Percentiles rank a stretch among this genome's conserved stretches.
Evolutionary conservation across 1,140 invertebrate species (phyloP).

Genomic region (Apocrypta bakeri): DNA sequence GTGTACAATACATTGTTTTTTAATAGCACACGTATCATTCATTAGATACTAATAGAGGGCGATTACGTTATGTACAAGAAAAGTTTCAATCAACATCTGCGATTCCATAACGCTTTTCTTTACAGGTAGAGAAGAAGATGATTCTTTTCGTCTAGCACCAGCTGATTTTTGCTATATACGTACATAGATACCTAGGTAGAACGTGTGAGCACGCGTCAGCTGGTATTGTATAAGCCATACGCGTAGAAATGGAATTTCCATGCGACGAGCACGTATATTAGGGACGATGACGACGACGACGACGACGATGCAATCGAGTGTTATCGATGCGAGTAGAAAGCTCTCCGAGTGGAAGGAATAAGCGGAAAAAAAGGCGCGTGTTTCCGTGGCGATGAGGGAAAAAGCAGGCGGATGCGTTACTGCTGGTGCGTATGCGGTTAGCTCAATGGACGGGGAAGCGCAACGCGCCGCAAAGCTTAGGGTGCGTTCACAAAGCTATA

Average conservation of each 20-base stretch:
- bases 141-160: background rate
- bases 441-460: background rate
- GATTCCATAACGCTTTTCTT: slow-evolving; percentile 21
- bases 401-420: slow-evolving; percentile 14
- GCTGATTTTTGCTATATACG: slow-evolving; percentile 28
- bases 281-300: background rate
- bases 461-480: background rate
- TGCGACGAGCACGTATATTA: background rate
- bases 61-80: slow-evolving; percentile 18
- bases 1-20: too few relatives aligned
- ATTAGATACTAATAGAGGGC: slow-evolving; percentile 5
- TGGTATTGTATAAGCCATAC: background rate
- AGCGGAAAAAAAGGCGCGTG: background rate
- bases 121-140: background rate
- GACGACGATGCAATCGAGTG: background rate
- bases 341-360: background rate
- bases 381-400: slow-evolving; percentile 20
- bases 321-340: slow-evolving; percentile 15
- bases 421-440: background rate
- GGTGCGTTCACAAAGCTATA: background rate
- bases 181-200: background rate
- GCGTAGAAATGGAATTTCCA: slow-evolving; percentile 23
- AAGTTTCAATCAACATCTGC: slow-evolving; percentile 29
- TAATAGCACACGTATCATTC: too few relatives aligned
- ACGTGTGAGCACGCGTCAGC: background rate